A percentile compares a stretch with the other conserved stretches of the same genome.
Conservation (phyloP, 2,113 vertebrate genomes). For the Mustelus asterias region DNA sequence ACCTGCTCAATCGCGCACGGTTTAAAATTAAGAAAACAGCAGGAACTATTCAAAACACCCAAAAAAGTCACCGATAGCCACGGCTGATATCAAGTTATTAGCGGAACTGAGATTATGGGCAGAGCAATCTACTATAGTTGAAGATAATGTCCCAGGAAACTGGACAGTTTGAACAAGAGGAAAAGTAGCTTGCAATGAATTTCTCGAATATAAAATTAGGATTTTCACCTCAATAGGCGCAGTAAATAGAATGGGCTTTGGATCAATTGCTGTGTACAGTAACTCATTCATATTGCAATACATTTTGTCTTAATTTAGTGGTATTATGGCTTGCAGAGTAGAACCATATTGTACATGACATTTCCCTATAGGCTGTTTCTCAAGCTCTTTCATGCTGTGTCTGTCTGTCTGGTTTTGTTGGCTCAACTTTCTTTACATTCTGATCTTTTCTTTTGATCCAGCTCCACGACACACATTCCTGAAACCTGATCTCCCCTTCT, state of each 20-base stretch:
- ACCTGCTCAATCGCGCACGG: neutral
- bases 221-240: neutral
- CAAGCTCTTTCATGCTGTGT: neutral
- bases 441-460: neutral
- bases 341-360: neutral
- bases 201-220: neutral
- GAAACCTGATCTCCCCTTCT: neutral
- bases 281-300: neutral
- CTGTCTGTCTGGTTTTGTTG: neutral
- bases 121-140: neutral
- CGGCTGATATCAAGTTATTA: neutral
- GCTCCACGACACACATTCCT: neutral
- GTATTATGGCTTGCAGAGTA: neutral
- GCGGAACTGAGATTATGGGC: neutral
- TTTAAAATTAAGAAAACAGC: neutral
- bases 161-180: neutral
- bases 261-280: neutral
- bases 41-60: neutral
- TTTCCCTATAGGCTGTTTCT: neutral
- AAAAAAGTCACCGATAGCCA: neutral
- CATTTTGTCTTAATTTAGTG: neutral
- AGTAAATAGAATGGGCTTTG: neutral
- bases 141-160: neutral
- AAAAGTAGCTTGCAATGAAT: neutral
- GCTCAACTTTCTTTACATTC: constrained; percentile 4